These are phyloP conservation scores for Sparus aurata DNA, from an alignment of 2,797 vertebrate genomes.

Conservation along the genomic window DNA sequence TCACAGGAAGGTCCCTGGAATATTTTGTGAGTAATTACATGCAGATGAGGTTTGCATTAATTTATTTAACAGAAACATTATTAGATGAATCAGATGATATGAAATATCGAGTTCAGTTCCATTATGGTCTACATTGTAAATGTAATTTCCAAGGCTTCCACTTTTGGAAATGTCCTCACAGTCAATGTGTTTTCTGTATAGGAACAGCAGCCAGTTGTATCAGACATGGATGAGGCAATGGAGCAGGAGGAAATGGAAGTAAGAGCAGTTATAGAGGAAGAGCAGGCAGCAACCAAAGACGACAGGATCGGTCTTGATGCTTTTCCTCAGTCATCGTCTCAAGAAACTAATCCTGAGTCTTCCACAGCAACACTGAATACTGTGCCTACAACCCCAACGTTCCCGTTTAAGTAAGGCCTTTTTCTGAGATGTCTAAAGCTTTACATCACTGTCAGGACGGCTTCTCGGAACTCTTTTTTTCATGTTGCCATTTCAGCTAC, in stretches of 20 bases:
- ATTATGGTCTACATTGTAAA: not conserved
- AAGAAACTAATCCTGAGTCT: conserved; percentile 48
- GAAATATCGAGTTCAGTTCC: not conserved
- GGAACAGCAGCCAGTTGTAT: conserved; percentile 51
- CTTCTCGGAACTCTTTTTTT: conserved; percentile 19
- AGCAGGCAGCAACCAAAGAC: conserved; percentile 36
- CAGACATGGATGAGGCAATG: conserved; percentile 43
- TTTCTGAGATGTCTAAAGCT: not conserved
- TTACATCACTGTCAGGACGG: not conserved
- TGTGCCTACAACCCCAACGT: conserved; percentile 67
- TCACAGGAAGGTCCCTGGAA: too few relatives aligned
- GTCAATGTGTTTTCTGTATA: conserved; percentile 24
- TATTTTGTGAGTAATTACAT: not conserved
- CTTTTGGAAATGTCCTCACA: conserved; percentile 3
- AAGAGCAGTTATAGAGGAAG: conserved; percentile 41
- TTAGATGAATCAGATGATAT: not conserved
- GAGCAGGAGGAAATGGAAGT: conserved; percentile 46
- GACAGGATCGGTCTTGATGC: conserved; percentile 22
- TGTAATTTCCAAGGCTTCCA: not conserved
- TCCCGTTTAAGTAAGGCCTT: conserved; percentile 79
- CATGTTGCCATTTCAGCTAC: conserved; percentile 59
- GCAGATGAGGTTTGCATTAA: too few relatives aligned
- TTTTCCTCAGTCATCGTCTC: conserved; percentile 46
- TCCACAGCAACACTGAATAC: conserved; percentile 56
- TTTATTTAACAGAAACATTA: too few relatives aligned